Evolutionary conservation across 30 jellyfish, hydroid and myxozoan genomes (phyloP).

Genomic region (Cassiopea xamachana): DNA sequence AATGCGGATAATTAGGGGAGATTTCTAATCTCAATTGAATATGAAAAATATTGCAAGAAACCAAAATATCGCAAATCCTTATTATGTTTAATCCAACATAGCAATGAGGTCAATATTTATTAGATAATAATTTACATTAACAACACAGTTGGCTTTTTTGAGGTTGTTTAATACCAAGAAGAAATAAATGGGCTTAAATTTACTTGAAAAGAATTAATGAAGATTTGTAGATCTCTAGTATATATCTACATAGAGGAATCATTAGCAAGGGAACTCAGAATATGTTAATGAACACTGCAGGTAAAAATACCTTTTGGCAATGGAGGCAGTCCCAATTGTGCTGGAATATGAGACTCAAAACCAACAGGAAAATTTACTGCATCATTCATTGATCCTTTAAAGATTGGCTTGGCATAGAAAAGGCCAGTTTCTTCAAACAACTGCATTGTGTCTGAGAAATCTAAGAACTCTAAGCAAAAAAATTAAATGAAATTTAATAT

Average conservation of each 20-base stretch:
- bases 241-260: not conserved
- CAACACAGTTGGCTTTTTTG: no score
- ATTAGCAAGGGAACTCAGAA: not conserved
- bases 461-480: slow-evolving; percentile 73
- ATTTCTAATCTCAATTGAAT: no score
- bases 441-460: slow-evolving; percentile 76
- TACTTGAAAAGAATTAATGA: no score
- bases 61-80: no score
- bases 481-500: not conserved
- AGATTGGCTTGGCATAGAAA: slow-evolving; percentile 80
- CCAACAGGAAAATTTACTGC: slow-evolving; percentile 82
- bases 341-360: slow-evolving; percentile 87
- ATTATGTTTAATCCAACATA: no score
- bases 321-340: slow-evolving; percentile 86
- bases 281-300: not conserved
- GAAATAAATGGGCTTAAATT: no score
- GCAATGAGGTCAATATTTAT: no score
- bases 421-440: slow-evolving; percentile 78
- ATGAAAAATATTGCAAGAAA: no score
- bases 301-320: slow-evolving; percentile 74
- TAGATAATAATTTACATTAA: no score
- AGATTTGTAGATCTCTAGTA: no score
- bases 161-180: no score
- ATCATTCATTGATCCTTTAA: slow-evolving; percentile 81
- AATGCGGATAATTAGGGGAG: no score